phyloP scores from a whole-genome alignment of 2,113 vertebrate species.

The Mixornis gularis region DNA sequence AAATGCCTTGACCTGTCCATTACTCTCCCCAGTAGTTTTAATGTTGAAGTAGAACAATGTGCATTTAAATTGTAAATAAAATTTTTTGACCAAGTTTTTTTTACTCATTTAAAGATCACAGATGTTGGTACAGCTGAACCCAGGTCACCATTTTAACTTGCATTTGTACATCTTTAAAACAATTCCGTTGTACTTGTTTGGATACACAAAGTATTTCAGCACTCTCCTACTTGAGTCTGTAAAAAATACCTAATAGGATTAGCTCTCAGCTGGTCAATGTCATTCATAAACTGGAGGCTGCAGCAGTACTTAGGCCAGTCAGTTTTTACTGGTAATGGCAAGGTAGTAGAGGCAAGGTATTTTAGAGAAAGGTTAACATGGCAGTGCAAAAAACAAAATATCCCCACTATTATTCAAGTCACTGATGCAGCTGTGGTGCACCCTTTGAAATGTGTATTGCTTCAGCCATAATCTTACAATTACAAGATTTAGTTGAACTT shows the following conservation, averaged over 20 bases:
- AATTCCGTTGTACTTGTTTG: not conserved
- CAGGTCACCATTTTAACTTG: not conserved
- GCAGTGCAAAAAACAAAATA: not conserved
- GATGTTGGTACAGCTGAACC: not conserved
- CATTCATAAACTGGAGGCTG: not conserved
- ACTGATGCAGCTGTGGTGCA: not conserved
- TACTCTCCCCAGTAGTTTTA: not conserved
- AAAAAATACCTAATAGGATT: not conserved
- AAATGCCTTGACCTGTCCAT: not conserved
- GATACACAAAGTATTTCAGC: not conserved
- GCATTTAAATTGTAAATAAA: constrained; percentile 3
- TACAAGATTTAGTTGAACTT: not conserved
- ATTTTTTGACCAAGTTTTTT: not conserved
- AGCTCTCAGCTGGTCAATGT: not conserved
- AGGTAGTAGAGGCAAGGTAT: not conserved
- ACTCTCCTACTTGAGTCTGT: not conserved
- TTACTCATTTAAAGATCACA: not conserved
- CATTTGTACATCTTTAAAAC: not conserved
- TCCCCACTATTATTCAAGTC: not conserved
- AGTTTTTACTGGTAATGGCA: not conserved
- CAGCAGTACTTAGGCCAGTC: not conserved
- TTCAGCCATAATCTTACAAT: not conserved
- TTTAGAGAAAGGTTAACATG: not conserved
- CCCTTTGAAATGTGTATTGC: not conserved
- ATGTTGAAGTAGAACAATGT: not conserved